Percentiles rank a stretch among this genome's conserved stretches.
phyloP scores from a whole-genome alignment of 2,113 vertebrate species.

The Oreochromis niloticus region DNA sequence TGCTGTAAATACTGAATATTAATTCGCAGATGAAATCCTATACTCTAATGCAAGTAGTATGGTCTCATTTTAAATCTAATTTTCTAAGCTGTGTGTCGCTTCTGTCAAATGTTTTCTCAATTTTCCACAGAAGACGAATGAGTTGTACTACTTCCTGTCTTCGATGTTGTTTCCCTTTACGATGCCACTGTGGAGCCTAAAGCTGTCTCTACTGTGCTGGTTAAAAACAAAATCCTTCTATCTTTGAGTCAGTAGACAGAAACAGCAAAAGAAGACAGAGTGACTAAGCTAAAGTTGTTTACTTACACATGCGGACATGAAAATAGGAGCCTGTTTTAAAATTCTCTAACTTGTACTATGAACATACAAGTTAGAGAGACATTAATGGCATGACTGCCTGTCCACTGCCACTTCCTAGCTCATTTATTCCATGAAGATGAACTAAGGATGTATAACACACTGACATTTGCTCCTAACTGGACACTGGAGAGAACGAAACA shows the following conservation, averaged over 20 bases:
- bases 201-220: neutral
- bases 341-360: no score
- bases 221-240: neutral
- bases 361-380: neutral
- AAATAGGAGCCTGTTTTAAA: neutral
- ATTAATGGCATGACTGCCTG: neutral
- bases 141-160: neutral
- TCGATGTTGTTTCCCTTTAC: neutral
- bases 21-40: no score
- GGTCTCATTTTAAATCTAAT: neutral
- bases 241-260: neutral
- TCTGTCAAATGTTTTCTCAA: neutral
- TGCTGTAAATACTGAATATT: neutral
- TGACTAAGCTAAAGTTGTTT: neutral
- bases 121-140: neutral
- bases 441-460: neutral
- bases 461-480: neutral
- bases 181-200: neutral
- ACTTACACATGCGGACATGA: neutral
- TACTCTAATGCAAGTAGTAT: neutral
- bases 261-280: neutral
- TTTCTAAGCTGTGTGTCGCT: neutral
- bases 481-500: neutral
- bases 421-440: neutral
- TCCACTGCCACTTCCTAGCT: neutral